Base-by-base conservation (phyloP, 1,140 invertebrate species). In the Drosophila carrolli region DNA sequence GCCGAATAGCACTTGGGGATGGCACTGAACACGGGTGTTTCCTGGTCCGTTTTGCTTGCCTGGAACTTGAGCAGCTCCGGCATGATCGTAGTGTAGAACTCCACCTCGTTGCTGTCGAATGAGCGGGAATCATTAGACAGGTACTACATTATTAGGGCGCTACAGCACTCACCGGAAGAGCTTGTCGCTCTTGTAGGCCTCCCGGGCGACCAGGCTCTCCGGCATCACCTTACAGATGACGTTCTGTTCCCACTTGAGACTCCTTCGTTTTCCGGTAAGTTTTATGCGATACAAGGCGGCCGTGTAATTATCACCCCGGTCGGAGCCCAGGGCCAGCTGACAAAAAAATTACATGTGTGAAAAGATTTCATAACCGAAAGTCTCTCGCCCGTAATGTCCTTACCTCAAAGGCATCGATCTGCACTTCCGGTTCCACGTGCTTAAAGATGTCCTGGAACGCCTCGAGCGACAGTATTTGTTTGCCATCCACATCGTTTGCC, bases 181-280 rank as follows among this genome's bases (percentile, higher is more conserved):
- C 44, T 94, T 93, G 55, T 96, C 95, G 78, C 95, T 96, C 82
- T 96, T 95, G 72, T 94, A 96, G 0, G 94, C 94, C 65, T 96
- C 95, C 27, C 95, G 91, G 32, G 93, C 91, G n/a, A 94, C 93
- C 3, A 93, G 93, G 13, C 94, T 95, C 54, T 95, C 94, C 0
- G 95, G 95, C 29, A 96, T 80, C 63, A 95, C 93, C 92, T 96
- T 96, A 90, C 95, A 96, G 44, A 96, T 95, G 7, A 96, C 93
- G 7, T 94, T 94, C 29, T 93, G 93, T 50, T 94, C 92, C 94
- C 95, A 96, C 16, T 55, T 93, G 75, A 78, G 77, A 5, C 82
- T 58, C 37, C 93, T 93, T 23, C 93, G 93, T 6, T 93, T 92
- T 0, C 95, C 95, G 68, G 94, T 94, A 0, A 95, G 88, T 0